Conservation (phyloP, 2,888 invertebrate species). For the Drosophila cognata region DNA sequence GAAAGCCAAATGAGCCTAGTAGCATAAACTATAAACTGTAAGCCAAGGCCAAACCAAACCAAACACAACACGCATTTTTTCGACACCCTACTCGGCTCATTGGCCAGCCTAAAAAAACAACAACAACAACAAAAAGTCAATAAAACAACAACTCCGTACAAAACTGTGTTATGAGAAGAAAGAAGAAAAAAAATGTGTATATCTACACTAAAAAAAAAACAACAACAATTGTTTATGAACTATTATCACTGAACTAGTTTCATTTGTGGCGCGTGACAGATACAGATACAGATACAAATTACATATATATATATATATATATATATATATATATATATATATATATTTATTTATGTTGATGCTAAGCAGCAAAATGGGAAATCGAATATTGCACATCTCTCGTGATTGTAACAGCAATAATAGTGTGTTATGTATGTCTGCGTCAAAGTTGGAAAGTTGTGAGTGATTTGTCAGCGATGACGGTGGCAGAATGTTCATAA, state of each 20-base stretch:
- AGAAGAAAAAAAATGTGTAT: slow-evolving; percentile 20
- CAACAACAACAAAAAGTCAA: slow-evolving; percentile 23
- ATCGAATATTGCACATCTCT: slow-evolving; percentile 15
- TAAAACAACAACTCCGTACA: slow-evolving; percentile 9
- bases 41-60: slow-evolving; percentile 57
- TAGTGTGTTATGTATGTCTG: background rate
- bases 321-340: background rate
- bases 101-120: slow-evolving; percentile 40
- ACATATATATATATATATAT: background rate
- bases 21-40: slow-evolving; percentile 29
- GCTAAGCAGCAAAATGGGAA: slow-evolving; percentile 31
- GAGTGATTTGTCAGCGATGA: slow-evolving; percentile 33
- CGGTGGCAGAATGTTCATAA: slow-evolving; percentile 16
- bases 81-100: slow-evolving; percentile 49
- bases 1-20: slow-evolving; percentile 37
- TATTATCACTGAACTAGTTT: slow-evolving; percentile 71
- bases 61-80: slow-evolving; percentile 58
- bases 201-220: background rate
- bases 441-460: slow-evolving; percentile 36
- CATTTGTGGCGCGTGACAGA: slow-evolving; percentile 45
- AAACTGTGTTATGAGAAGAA: slow-evolving; percentile 37
- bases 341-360: slow-evolving; percentile 21
- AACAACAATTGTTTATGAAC: slow-evolving; percentile 49
- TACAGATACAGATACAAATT: slow-evolving; percentile 2
- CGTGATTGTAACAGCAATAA: slow-evolving; percentile 3